Evolutionary conservation across 2,888 invertebrate species (phyloP), one percentile per base, ranked within the genome.

Genomic region (Caenorhabditis drosophilae): DNA sequence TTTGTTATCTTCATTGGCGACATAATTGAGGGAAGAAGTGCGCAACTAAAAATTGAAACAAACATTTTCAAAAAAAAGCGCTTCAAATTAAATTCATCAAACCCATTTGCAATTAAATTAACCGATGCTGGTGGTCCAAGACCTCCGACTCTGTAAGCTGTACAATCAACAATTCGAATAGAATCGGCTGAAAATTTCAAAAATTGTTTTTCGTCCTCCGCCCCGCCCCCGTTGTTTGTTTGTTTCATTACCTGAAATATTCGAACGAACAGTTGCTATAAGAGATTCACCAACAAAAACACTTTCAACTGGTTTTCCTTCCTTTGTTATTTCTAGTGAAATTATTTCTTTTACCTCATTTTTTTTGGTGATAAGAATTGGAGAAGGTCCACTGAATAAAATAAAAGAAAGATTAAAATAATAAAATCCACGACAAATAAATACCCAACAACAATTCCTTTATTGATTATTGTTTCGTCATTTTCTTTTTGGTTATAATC

Each of bases 231-330:
- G n/a, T n/a, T n/a, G n/a, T n/a, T n/a, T n/a, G n/a, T n/a, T n/a
- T n/a, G n/a, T n/a, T n/a, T n/a, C n/a, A n/a, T n/a, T n/a, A n/a
- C n/a, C n/a, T n/a, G n/a, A 57, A 22, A 54, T 51, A 52, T 73
- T 70, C 40, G 75, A 78, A 41, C 78, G 68, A n/a, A 82, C 73
- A 11, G 75, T 61, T 2, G 82, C 78, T 6, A 70, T 64, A 26
- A 82, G 54, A 25, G 69, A 61, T 55, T 82, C 82, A 12, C 82
- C 82, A 11, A 82, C 76, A 26, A 73, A 75, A 27, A 81, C 82
- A 54, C 77, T 80, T 34, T 70, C 74, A 1, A 83, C 80, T 15
- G 70, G 67, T 23, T 69, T 60, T 3, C 75, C 76, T 53, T 77
- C 67, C 36, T 73, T 71, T 36, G 78, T 67, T n/a, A 82, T 79